Evolutionary conservation across 30 jellyfish, hydroid and myxozoan genomes (phyloP).

Genomic region (Cassiopea xamachana): DNA sequence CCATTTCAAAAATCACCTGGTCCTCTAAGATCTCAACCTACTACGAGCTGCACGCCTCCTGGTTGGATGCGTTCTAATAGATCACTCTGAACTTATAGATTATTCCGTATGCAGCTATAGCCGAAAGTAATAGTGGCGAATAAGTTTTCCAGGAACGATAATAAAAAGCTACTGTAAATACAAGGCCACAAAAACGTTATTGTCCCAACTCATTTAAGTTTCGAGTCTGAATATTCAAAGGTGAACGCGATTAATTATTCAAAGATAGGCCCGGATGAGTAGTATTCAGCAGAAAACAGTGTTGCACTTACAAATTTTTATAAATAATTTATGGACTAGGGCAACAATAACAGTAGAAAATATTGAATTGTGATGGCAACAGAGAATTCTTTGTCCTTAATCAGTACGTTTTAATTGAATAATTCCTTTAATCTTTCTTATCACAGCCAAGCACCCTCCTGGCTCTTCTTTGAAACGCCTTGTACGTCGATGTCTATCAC

Average conservation of each 20-base stretch:
- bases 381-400: not conserved
- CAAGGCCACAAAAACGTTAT: not conserved
- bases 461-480: too few species aligned
- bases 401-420: too few species aligned
- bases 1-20: constrained; percentile 15
- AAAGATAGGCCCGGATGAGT: not conserved
- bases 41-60: constrained; percentile 1
- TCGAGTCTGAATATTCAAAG: not conserved
- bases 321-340: not conserved
- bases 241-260: not conserved
- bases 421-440: too few species aligned
- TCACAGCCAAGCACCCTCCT: too few species aligned
- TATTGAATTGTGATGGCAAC: not conserved
- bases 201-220: not conserved
- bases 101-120: too few species aligned
- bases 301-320: not conserved
- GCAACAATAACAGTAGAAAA: not conserved
- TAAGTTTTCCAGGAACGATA: not conserved
- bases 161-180: not conserved
- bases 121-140: not conserved
- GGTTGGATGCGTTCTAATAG: not conserved
- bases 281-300: not conserved
- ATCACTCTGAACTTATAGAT: too few species aligned
- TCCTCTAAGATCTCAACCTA: not conserved
- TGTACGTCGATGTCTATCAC: not conserved